Base-by-base conservation (phyloP, 2,888 invertebrate genomes). In the Craniophora ligustri region DNA sequence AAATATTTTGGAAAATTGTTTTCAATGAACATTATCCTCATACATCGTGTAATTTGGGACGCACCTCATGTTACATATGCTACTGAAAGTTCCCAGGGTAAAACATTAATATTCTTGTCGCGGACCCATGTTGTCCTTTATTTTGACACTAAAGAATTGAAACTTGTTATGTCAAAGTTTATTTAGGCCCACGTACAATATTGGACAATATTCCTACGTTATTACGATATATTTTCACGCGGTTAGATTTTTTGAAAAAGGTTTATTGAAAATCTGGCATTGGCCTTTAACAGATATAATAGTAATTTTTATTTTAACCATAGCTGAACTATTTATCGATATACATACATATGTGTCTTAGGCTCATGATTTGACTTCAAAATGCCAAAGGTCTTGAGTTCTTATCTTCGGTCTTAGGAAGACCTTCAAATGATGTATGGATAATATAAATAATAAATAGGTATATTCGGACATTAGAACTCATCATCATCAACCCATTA, bases 31-130 rank as follows among this genome's bases (percentile, higher is more conserved):
- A 32, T 13, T 16, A 21, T 21, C 2, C 21, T 14, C 14, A 44
- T 63, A 44, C 11, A 56, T 38, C 56, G 14, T 14, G 8, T 56
- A 39, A 35, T 59, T 39, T 28, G 10, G 18, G 15, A 39, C 21
- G 64, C 23, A 23, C 10, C n/a, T 56, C 40, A 11, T 19, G 45
- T 45, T 64, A 44, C 57, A 39, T 44, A 19, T 56, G 28, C 10
- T 23, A 7, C 10, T 7, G 10, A 34, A 56, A 56, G n/a, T 64
- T 39, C 2, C 8, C 1, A 18, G 28, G 64, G 44, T 64, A 31
- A 14, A 6, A 38, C 57, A 59, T 59, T 59, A 64, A 64, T 59
- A 64, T 59, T 64, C 64, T 34, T 19, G 44, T 44, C n/a, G 13
- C 1, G 14, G 10, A n/a, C 30, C 28, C 1, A 11, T 35, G 26